These are phyloP conservation scores for Eretmochelys imbricata DNA, from an alignment of 2,113 vertebrate species.

Conservation along the genomic window DNA sequence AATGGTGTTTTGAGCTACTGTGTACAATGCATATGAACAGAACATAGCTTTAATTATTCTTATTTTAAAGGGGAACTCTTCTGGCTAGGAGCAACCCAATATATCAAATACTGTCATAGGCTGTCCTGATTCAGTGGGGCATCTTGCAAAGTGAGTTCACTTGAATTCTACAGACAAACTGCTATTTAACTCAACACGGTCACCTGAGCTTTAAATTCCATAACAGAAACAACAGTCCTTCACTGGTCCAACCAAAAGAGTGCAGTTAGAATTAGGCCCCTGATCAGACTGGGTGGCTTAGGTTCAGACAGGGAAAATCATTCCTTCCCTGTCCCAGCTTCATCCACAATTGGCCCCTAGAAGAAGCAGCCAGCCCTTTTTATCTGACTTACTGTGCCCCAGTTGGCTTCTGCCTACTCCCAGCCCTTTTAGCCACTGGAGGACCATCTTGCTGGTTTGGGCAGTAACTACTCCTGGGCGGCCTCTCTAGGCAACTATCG, in stretches of 20 bases:
- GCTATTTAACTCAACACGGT: not conserved
- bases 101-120: not conserved
- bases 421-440: not conserved
- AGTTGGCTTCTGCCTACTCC: not conserved
- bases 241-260: not conserved
- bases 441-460: not conserved
- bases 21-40: not conserved
- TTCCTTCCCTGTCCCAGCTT: not conserved
- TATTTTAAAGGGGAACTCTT: constrained; percentile 44
- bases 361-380: not conserved
- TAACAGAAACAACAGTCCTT: not conserved
- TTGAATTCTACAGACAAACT: not conserved
- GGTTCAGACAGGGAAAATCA: not conserved
- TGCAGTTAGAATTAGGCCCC: no score
- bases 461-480: not conserved
- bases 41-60: not conserved
- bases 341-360: not conserved
- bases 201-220: not conserved
- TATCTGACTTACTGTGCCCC: not conserved
- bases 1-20: fast-evolving
- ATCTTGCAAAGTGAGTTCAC: not conserved
- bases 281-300: not conserved
- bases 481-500: not conserved
- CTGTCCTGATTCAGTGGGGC: not conserved
- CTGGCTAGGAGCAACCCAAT: constrained; percentile 49